A percentile compares a stretch with the other conserved stretches of the same genome.
Evolutionary conservation across 2,888 invertebrate species (phyloP).

Genomic region (Trachelus troglodyta): DNA sequence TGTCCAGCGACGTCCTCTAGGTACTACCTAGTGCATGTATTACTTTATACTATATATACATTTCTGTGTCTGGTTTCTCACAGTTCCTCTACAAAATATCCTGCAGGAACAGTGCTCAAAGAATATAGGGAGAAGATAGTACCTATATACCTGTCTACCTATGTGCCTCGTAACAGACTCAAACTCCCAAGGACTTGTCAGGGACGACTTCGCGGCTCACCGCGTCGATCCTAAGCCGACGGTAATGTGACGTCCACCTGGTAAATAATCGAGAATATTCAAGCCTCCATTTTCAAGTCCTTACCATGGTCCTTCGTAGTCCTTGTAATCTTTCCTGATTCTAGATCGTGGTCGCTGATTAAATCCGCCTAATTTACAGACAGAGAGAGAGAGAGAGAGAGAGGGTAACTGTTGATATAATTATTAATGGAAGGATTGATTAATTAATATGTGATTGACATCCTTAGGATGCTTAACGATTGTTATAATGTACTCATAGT

Average conservation of each 20-base stretch:
- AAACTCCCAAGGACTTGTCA: slow-evolving; percentile 17
- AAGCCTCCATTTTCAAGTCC: slow-evolving; percentile 12
- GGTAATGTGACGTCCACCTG: slow-evolving; percentile 48
- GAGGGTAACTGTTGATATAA: slow-evolving; percentile 24
- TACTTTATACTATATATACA: not conserved
- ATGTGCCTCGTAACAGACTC: not conserved
- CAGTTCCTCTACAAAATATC: not conserved
- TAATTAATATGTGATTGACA: not conserved
- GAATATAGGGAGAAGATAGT: not conserved
- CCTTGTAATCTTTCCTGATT: slow-evolving; percentile 25
- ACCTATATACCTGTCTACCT: not conserved
- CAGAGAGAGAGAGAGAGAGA: slow-evolving; percentile 26
- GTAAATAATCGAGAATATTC: slow-evolving; percentile 42
- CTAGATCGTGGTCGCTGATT: slow-evolving; percentile 26
- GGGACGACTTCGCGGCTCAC: slow-evolving; percentile 29
- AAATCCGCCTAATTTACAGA: slow-evolving; percentile 13
- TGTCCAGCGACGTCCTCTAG: not conserved
- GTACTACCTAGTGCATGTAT: not conserved
- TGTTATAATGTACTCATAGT: not conserved
- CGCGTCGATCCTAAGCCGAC: slow-evolving; percentile 46
- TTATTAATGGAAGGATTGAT: not conserved
- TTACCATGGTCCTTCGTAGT: slow-evolving; percentile 17
- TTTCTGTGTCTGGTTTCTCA: not conserved
- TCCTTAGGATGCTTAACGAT: not conserved
- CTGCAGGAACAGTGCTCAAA: not conserved